Percentiles rank a stretch among this genome's conserved stretches.
Evolutionary conservation across 2,888 invertebrate species (phyloP).

Genomic region (Dorcus parallelipipedus): DNA sequence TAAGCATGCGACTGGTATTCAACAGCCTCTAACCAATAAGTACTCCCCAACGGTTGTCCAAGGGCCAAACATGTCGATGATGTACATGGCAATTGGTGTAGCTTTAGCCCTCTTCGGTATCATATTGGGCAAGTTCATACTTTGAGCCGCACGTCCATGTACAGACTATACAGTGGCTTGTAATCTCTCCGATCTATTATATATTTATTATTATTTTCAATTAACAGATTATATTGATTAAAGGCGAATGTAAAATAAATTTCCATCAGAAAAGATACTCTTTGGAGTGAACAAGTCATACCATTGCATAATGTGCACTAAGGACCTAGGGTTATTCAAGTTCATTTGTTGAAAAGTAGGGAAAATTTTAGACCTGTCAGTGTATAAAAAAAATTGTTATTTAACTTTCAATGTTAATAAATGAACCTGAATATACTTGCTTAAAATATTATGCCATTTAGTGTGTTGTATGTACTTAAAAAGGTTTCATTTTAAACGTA

Average conservation of each 20-base stretch:
- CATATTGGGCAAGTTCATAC: slow-evolving; percentile 76
- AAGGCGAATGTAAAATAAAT: slow-evolving; percentile 40
- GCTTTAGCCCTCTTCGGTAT: slow-evolving; percentile 70
- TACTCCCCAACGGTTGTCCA: slow-evolving; percentile 57
- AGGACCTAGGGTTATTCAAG: not conserved
- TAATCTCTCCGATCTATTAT: slow-evolving; percentile 38
- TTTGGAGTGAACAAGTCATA: too few species aligned
- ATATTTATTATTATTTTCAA: slow-evolving; percentile 41
- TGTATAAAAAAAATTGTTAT: too few species aligned
- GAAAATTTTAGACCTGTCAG: too few species aligned
- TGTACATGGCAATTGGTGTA: slow-evolving; percentile 64
- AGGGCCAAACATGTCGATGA: slow-evolving; percentile 57
- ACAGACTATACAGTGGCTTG: slow-evolving; percentile 30
- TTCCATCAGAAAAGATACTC: slow-evolving; percentile 5
- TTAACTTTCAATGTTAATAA: too few species aligned
- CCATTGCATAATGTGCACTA: not conserved
- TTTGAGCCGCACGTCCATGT: slow-evolving; percentile 57
- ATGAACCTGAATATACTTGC: too few species aligned
- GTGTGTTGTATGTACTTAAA: slow-evolving; percentile 2
- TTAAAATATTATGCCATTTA: slow-evolving; percentile 7
- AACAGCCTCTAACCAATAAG: slow-evolving; percentile 45
- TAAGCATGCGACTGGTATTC: slow-evolving; percentile 49
- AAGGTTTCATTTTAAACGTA: not conserved
- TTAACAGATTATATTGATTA: slow-evolving; percentile 19
- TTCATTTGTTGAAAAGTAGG: too few species aligned